Evolutionary conservation across 2,113 vertebrate genomes (phyloP).

Genomic region (Brachypodius melanocephalos): DNA sequence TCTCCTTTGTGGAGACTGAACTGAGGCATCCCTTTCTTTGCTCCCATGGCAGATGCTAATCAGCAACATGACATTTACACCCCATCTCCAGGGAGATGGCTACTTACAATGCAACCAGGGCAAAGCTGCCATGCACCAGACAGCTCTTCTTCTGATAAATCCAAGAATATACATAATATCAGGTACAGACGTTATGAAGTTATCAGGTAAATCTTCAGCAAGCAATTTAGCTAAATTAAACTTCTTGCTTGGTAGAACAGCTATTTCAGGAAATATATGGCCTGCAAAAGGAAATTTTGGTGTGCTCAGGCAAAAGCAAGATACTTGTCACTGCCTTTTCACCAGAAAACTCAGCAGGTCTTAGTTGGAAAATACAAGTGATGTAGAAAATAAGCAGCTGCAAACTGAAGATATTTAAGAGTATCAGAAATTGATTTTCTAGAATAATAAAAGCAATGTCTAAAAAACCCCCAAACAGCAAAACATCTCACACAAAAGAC

Average conservation of each 20-base stretch:
- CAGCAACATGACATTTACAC: neutral
- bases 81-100: slow-evolving; percentile 13
- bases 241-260: neutral
- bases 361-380: neutral
- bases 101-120: slow-evolving; percentile 51
- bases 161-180: neutral
- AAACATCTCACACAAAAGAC: neutral
- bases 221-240: neutral
- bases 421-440: neutral
- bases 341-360: neutral
- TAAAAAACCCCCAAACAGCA: neutral
- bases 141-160: neutral
- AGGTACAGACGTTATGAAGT: neutral
- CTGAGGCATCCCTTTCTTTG: neutral
- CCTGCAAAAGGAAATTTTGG: neutral
- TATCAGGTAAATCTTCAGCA: neutral
- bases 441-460: neutral
- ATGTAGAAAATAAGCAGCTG: neutral
- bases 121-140: neutral
- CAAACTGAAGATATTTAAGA: neutral
- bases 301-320: neutral
- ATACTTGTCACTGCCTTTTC: neutral
- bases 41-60: neutral
- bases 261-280: neutral
- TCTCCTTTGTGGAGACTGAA: neutral